Percentiles rank a stretch among this genome's conserved stretches.
These are phyloP conservation scores for Etheostoma nigrum DNA, from an alignment of 2,797 vertebrate genomes.

Conservation along the genomic window DNA sequence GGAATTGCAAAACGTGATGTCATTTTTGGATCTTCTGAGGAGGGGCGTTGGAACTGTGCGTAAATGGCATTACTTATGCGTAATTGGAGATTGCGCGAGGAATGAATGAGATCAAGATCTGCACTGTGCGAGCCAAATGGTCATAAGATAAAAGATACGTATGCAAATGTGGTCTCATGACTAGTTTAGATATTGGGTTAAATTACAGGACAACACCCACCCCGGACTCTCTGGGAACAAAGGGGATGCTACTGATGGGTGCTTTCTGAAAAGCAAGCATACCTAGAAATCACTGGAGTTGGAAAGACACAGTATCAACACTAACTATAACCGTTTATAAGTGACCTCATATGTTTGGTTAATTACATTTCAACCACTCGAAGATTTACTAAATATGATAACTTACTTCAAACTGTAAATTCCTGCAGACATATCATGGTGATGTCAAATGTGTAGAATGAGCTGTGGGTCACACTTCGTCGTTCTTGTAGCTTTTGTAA, in stretches of 20 bases:
- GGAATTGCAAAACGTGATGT: conserved; percentile 88
- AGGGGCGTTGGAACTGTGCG: conserved; percentile 75
- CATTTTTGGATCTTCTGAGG: conserved; percentile 80
- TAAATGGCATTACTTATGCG: conserved; percentile 70
- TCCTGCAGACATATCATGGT: background rate
- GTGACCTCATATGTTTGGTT: background rate
- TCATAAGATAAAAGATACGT: conserved; percentile 25
- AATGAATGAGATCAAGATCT: conserved; percentile 52
- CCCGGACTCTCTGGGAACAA: conserved; percentile 7
- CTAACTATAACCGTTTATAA: background rate
- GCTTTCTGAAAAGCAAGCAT: background rate
- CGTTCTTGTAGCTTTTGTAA: background rate
- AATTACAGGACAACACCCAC: conserved; percentile 33
- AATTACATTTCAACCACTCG: background rate
- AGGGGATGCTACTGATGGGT: conserved; percentile 3
- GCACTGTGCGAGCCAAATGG: conserved; percentile 24
- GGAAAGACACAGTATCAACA: background rate
- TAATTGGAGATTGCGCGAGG: conserved; percentile 60
- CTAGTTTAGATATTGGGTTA: conserved; percentile 1
- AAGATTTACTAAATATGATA: background rate
- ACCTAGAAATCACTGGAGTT: background rate
- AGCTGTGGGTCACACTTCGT: background rate
- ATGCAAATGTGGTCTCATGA: background rate
- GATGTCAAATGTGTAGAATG: background rate
- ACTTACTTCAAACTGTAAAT: background rate